Evolutionary conservation across 2,113 vertebrate species (phyloP), one percentile per base, ranked within the genome.

Genomic region (Corvus moneduloides): DNA sequence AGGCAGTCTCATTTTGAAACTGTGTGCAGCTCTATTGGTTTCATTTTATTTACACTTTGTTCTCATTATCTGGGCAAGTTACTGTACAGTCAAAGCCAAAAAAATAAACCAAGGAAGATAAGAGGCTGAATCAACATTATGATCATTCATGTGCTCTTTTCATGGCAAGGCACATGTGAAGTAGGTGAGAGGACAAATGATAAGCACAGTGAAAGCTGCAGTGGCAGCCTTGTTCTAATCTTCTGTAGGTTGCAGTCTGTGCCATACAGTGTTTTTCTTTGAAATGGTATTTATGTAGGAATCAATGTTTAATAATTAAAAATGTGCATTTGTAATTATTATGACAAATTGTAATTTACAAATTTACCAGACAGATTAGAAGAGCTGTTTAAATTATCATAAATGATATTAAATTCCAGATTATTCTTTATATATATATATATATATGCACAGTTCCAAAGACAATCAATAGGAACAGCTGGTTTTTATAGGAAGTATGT

Each of bases 11-110:
- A 68, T 95, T 96, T 84, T 49, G 66, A 92, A 90, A 23, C 68
- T 63, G 44, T 13, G 4, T 19, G 61, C 77, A 75, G 69, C 44
- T 90, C 55, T 59, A 3, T 55, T 4, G 11, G 59, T 96, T 98
- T 97, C 37, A 35, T 96, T 97, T 97, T 95, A 92, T 94, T 94
- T 94, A 89, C 54, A 66, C 75, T 92, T 89, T 43, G 51, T 76
- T 93, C 82, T 72, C 56, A 64, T 39, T 94, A 93, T 93, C 95
- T 44, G 84, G 56, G 49, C 87, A 49, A 89, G 89, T 69, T 62
- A 62, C 61, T 39, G 49, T 63, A 66, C 28, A 52, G 56, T 49
- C 58, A 68, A 66, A 96, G 72, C 35, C 89, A 81, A 52, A 43
- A 83, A 58, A 73, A 62, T 37, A 69, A 84, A 72, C 16, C 26